Evolutionary conservation across 1,140 invertebrate species (phyloP).

Genomic region (Drosophila nikananu): DNA sequence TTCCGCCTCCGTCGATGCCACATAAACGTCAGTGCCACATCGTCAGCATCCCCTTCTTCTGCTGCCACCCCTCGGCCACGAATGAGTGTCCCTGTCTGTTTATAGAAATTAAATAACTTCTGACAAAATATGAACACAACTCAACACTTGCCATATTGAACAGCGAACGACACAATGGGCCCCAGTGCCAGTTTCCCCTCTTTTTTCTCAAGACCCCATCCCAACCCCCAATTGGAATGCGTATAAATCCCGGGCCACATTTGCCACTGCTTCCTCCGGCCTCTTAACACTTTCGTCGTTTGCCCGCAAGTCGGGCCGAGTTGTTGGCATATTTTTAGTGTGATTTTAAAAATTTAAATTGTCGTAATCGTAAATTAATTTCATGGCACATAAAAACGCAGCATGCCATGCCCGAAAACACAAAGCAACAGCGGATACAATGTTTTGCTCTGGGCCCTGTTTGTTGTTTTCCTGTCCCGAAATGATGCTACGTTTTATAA

Average conservation of each 20-base stretch:
- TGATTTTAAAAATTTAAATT: conserved; percentile 84
- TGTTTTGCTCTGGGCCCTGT: conserved; percentile 20
- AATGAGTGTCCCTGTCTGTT: conserved; percentile 29
- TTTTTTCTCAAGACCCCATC: conserved; percentile 9
- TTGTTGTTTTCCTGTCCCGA: conserved; percentile 31
- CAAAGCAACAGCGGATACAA: conserved; percentile 37
- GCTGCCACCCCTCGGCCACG: conserved; percentile 14
- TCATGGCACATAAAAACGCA: conserved; percentile 83
- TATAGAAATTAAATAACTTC: conserved; percentile 42
- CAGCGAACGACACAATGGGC: conserved; percentile 15
- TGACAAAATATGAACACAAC: conserved; percentile 48
- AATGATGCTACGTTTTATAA: conserved; percentile 60
- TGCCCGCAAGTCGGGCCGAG: conserved; percentile 53
- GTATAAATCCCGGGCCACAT: conserved; percentile 66
- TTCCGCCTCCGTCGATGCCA: conserved; percentile 38
- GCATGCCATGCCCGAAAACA: conserved; percentile 23
- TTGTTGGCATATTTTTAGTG: conserved; percentile 82
- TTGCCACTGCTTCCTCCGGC: conserved; percentile 41
- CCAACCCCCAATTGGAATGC: conserved; percentile 2
- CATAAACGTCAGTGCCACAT: conserved; percentile 53
- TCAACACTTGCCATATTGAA: conserved; percentile 51
- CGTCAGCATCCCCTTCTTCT: conserved; percentile 8
- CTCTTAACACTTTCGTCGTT: conserved; percentile 74
- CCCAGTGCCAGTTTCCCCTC: background rate
- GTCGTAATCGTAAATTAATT: conserved; percentile 85